phyloP scores from a whole-genome alignment of 2,888 invertebrate genomes.

The Rhodophaea formosa region DNA sequence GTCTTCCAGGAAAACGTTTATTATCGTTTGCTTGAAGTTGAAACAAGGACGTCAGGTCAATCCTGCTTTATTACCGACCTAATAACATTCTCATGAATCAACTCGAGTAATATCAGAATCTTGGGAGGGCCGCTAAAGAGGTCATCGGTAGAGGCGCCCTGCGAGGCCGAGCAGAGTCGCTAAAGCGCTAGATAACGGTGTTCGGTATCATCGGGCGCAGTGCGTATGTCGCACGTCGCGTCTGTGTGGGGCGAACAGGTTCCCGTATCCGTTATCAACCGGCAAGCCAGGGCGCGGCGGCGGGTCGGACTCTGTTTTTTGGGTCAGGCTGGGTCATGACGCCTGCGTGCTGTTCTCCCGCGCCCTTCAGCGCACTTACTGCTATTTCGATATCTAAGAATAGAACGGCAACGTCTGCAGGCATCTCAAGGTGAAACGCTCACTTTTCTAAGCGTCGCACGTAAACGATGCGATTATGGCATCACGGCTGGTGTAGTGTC shows the following conservation, averaged over 20 bases:
- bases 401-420: conserved; percentile 67
- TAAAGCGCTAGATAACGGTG: conserved; percentile 45
- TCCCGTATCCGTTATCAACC: conserved; percentile 71
- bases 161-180: neutral
- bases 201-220: conserved; percentile 34
- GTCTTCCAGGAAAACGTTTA: conserved; percentile 5
- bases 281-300: conserved; percentile 64
- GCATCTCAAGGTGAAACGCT: conserved; percentile 75
- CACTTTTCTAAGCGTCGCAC: conserved; percentile 74
- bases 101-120: neutral
- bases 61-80: neutral
- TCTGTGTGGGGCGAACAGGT: conserved; percentile 59
- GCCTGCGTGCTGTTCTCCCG: conserved; percentile 67
- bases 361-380: conserved; percentile 59
- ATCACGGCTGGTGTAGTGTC: conserved; percentile 63
- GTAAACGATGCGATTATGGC: conserved; percentile 72
- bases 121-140: neutral
- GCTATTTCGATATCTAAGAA: conserved; percentile 67
- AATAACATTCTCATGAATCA: neutral
- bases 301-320: conserved; percentile 67
- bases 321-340: conserved; percentile 78
- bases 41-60: conserved; percentile 2
- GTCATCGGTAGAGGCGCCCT: neutral
- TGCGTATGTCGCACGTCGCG: conserved; percentile 45
- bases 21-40: neutral